Percentiles rank a stretch among this genome's conserved stretches.
Evolutionary conservation across 2,113 vertebrate species (phyloP).

Genomic region (Notarius quadriscutis): DNA sequence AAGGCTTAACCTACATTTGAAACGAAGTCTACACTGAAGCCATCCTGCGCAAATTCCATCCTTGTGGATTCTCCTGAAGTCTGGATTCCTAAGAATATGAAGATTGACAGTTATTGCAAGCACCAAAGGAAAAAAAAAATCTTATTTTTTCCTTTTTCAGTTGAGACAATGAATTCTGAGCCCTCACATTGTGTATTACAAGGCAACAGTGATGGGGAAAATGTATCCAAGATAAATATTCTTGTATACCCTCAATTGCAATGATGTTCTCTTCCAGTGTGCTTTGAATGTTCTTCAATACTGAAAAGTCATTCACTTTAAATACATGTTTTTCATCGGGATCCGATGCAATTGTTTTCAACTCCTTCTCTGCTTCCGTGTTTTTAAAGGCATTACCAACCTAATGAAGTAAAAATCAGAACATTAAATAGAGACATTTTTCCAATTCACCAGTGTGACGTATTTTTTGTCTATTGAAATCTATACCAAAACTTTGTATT

Average conservation of each 20-base stretch:
- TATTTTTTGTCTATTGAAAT: background rate
- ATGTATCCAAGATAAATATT: background rate
- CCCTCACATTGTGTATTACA: background rate
- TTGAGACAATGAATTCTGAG: background rate
- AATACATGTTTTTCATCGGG: conserved; percentile 64
- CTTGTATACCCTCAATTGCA: conserved; percentile 79
- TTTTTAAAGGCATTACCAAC: conserved; percentile 63
- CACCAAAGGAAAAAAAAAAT: background rate
- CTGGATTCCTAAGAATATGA: conserved; percentile 61
- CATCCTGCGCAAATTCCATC: conserved; percentile 71
- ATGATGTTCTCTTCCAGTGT: conserved; percentile 80
- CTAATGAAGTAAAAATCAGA: conserved; percentile 55
- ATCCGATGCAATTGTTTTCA: conserved; percentile 69
- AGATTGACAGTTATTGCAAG: background rate
- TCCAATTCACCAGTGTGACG: background rate
- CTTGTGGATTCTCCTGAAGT: conserved; percentile 58
- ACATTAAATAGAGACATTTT: conserved; percentile 2
- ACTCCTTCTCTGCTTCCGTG: rapidly evolving
- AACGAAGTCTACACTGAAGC: conserved; percentile 62
- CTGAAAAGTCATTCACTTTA: conserved; percentile 69
- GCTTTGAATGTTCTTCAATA: conserved; percentile 71
- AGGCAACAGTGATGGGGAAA: background rate
- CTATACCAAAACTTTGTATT: background rate
- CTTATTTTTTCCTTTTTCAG: background rate
- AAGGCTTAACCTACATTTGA: conserved; percentile 43